Conservation (phyloP, 2,888 invertebrate genomes). For the Campoletis raptor region DNA sequence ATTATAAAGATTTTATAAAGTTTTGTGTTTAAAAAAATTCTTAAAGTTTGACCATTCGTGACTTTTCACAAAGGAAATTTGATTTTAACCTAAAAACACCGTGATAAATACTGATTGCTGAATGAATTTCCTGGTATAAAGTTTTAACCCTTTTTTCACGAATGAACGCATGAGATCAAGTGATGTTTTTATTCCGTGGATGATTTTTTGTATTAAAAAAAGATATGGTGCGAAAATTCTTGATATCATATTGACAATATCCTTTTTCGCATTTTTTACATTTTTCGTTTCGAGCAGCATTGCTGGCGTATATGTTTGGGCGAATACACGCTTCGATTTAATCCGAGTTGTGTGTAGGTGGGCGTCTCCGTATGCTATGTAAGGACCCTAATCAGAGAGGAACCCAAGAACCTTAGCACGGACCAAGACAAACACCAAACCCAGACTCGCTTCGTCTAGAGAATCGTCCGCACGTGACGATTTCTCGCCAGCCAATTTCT, state of each 20-base stretch:
- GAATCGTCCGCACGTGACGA: slow-evolving; percentile 68
- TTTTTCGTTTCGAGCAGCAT: slow-evolving; percentile 6
- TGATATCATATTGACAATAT: not conserved
- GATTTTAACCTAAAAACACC: no score
- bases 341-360: slow-evolving; percentile 65
- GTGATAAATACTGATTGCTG: not conserved
- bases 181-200: not conserved
- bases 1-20: no score
- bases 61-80: no score
- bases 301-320: slow-evolving; percentile 5
- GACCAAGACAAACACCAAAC: slow-evolving; percentile 59
- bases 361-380: slow-evolving; percentile 38
- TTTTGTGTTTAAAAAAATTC: no score
- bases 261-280: slow-evolving; percentile 37
- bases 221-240: not conserved
- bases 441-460: slow-evolving; percentile 45
- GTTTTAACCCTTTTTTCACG: not conserved
- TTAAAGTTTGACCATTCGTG: no score
- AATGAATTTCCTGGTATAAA: not conserved
- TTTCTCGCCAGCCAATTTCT: slow-evolving; percentile 60
- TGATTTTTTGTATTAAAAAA: not conserved
- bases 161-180: not conserved
- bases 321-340: slow-evolving; percentile 41
- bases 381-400: slow-evolving; percentile 67
- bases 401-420: slow-evolving; percentile 44